Percentiles rank a stretch among this genome's conserved stretches.
Evolutionary conservation across 2,113 vertebrate species (phyloP).

Genomic region (Brachyhypopomus occidentalis): DNA sequence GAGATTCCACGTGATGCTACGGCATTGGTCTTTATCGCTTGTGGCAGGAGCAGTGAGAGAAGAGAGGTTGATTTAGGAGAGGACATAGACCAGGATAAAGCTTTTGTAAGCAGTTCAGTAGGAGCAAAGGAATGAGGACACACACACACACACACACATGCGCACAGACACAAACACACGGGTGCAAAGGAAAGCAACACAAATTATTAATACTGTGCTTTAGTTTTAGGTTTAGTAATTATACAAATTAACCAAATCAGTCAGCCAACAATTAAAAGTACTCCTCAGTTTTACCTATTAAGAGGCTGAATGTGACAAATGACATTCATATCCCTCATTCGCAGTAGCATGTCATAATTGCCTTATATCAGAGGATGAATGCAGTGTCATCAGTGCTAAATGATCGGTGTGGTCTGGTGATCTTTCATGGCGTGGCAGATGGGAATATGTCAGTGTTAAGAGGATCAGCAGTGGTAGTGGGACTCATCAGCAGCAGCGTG

Average conservation of each 20-base stretch:
- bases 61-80: conserved; percentile 19
- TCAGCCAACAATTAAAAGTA: neutral
- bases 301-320: neutral
- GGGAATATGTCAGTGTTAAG: conserved; percentile 27
- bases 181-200: neutral
- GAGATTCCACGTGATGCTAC: neutral
- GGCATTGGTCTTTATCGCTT: neutral
- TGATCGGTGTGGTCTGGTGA: conserved; percentile 7
- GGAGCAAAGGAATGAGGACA: neutral
- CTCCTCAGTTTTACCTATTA: neutral
- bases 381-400: neutral
- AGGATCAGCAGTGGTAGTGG: conserved; percentile 41
- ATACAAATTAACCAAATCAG: neutral
- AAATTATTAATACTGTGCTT: neutral
- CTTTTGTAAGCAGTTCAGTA: conserved; percentile 6
- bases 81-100: neutral
- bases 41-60: neutral
- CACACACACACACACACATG: neutral
- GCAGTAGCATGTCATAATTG: neutral
- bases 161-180: neutral
- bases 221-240: no score
- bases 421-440: neutral
- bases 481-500: conserved; percentile 34
- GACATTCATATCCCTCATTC: neutral
- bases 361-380: neutral